A percentile compares a stretch with the other conserved stretches of the same genome.
phyloP scores from a whole-genome alignment of 2,113 vertebrate genomes.

The Pseudorectes ferrugineus region DNA sequence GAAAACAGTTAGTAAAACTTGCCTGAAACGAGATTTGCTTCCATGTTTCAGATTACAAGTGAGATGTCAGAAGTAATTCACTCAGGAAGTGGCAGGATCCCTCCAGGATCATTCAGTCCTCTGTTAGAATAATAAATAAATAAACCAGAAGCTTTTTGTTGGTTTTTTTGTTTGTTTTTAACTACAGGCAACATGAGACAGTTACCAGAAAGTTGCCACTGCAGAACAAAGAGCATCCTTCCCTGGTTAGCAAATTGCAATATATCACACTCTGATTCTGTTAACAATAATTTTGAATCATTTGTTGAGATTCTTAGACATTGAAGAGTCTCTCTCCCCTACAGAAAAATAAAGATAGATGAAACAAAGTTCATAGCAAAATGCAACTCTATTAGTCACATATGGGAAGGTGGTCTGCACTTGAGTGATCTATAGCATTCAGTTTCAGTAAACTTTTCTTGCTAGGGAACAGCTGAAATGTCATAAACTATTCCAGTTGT shows the following conservation, averaged over 20 bases:
- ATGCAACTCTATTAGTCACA: not conserved
- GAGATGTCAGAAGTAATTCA: conserved; percentile 19
- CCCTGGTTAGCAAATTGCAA: conserved; percentile 3
- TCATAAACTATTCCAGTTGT: not conserved
- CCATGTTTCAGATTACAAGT: not conserved
- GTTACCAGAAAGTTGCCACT: conserved; percentile 12
- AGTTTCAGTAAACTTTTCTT: not conserved
- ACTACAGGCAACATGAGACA: not conserved
- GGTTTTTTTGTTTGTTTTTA: not conserved
- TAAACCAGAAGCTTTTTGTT: not conserved
- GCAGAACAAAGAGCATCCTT: not conserved
- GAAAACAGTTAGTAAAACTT: not conserved
- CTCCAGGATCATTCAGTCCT: not conserved
- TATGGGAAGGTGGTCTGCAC: not conserved
- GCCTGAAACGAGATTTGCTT: not conserved
- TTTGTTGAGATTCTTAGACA: not conserved
- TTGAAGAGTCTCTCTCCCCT: not conserved
- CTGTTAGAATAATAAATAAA: conserved; percentile 2
- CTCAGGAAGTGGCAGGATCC: not conserved
- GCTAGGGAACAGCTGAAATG: not conserved
- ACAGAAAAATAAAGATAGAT: not conserved
- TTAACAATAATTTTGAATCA: conserved; percentile 32
- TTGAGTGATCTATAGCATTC: not conserved
- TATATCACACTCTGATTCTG: not conserved
- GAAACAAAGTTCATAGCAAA: not conserved